Base-by-base conservation (phyloP, 2,113 vertebrate genomes). In the Tetrao urogallus region DNA sequence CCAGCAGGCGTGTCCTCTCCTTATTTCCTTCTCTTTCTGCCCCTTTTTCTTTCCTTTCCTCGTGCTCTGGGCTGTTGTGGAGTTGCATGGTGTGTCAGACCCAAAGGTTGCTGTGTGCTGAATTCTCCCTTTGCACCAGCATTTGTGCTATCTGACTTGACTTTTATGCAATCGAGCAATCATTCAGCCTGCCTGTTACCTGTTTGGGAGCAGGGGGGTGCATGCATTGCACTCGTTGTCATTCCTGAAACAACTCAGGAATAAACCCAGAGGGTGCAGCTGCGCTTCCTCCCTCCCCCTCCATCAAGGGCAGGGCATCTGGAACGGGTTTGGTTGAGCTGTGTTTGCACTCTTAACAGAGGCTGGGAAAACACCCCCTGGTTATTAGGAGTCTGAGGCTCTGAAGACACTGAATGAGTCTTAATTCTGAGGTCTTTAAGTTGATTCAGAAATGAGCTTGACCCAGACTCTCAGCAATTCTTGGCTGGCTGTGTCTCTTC, bases 281-380 rank as follows among this genome's bases (percentile, higher is more conserved):
- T 45, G 1, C 3, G 13, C 42, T 34, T 78, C 34, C 64, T 64
- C 14, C 61, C 50, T 65, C 72, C 17, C 17, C 34, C 32, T 54
- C 61, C 42, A 86, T 72, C 42, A 25, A 36, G 58, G 66, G 50
- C 32, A 86, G 52, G 57, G 82, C 72, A 54, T 82, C 84, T 79
- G 90, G 75, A 45, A 78, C 1, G 17, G 71, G 25, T 91, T 66
- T 82, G 58, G 52, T 34, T 18, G 34, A 72, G 88, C 58, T 76
- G 69, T n/a, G 14, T 79, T 86, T 75, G 27, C 32, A 34, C 34
- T 86, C 63, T 43, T 69, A 40, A 28, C 12, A 22, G 67, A 86
- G 42, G 30, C 42, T 94, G 82, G 82, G 72, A 79, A 91, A 47
- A 56, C 72, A 36, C 81, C 81, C 50, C 67, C 72, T 91, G 88